A percentile compares a stretch with the other conserved stretches of the same genome.
phyloP scores from a whole-genome alignment of 2,113 vertebrate species.

The Mastomys natalensis region DNA sequence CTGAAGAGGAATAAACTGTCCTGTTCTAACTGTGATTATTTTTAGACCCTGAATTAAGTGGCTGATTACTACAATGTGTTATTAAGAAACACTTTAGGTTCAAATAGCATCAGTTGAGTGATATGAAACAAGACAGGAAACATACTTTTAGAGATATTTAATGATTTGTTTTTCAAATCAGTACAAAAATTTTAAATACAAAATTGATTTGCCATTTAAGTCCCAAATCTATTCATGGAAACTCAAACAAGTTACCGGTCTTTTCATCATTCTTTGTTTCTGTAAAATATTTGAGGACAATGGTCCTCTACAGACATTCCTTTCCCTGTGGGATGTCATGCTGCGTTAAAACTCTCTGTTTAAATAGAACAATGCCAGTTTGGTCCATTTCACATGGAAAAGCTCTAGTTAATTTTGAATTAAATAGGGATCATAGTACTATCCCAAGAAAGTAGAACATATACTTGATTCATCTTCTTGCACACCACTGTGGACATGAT shows the following conservation, averaged over 20 bases:
- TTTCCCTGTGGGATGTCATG: conserved; percentile 83
- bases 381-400: conserved; percentile 84
- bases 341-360: conserved; percentile 87
- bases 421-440: conserved; percentile 80
- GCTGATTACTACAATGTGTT: background rate
- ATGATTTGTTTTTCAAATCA: conserved; percentile 88
- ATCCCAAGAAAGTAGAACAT: conserved; percentile 76
- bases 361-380: conserved; percentile 88
- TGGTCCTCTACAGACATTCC: conserved; percentile 83
- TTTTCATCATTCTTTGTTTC: conserved; percentile 83
- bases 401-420: conserved; percentile 84
- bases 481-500: conserved; percentile 72
- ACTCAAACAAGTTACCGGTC: conserved; percentile 84
- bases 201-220: conserved; percentile 89
- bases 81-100: background rate
- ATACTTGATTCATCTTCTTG: conserved; percentile 72
- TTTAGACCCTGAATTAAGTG: conserved; percentile 14
- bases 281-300: conserved; percentile 84
- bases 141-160: conserved; percentile 87
- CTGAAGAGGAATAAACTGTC: background rate
- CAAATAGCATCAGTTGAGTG: background rate
- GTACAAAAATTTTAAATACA: conserved; percentile 92
- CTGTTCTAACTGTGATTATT: background rate
- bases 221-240: conserved; percentile 85
- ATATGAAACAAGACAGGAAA: conserved; percentile 76